A percentile compares a stretch with the other conserved stretches of the same genome.
phyloP scores from a whole-genome alignment of 2,113 vertebrate genomes.

The Phyllostomus discolor region DNA sequence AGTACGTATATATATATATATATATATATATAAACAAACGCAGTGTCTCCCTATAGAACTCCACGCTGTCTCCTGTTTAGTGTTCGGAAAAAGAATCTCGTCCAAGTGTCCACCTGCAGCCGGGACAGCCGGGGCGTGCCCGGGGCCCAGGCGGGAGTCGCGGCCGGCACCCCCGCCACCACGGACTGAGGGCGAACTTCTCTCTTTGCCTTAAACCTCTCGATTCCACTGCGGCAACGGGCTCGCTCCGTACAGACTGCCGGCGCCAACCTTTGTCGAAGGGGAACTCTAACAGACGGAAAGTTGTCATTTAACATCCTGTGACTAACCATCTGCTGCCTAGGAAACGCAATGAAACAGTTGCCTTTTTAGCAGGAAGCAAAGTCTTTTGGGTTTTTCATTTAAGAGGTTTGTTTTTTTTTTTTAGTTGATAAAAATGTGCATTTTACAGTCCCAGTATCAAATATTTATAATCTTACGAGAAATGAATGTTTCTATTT shows the following conservation, averaged over 20 bases:
- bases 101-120: conserved; percentile 39
- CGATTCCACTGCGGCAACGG: conserved; percentile 71
- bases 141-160: not conserved
- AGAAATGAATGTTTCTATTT: conserved; percentile 85
- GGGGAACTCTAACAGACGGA: conserved; percentile 66
- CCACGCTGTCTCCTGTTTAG: conserved; percentile 43
- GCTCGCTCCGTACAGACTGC: conserved; percentile 71
- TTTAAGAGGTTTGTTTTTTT: not conserved
- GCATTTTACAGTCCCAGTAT: conserved; percentile 80
- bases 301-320: conserved; percentile 78
- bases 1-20: conserved; percentile 51
- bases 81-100: conserved; percentile 24
- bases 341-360: conserved; percentile 67
- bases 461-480: conserved; percentile 84
- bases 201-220: conserved; percentile 85
- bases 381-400: conserved; percentile 30
- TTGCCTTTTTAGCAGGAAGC: conserved; percentile 78
- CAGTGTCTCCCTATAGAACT: conserved; percentile 35
- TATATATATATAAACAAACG: conserved; percentile 57
- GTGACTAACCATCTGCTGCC: conserved; percentile 78
- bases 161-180: not conserved
- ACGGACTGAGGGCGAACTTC: conserved; percentile 59
- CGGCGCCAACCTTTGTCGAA: conserved; percentile 53
- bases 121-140: not conserved
- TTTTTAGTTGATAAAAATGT: conserved; percentile 76